Base-by-base conservation (phyloP, 2,113 vertebrate genomes). In the Phocoena phocoena region DNA sequence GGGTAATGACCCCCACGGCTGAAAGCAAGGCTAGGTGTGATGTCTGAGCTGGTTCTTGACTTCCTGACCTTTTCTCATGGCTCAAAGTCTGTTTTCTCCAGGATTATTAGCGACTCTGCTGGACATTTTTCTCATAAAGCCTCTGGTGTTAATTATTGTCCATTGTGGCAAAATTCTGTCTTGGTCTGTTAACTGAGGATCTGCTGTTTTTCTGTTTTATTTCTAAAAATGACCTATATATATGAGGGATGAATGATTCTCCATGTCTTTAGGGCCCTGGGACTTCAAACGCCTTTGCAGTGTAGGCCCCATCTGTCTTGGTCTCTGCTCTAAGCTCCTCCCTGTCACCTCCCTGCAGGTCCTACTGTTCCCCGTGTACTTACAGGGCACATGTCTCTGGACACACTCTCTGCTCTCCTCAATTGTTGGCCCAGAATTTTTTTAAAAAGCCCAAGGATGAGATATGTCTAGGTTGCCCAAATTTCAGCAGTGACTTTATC, bases 311-410 rank as follows among this genome's bases (percentile, higher is more conserved):
- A 0, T 44, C 58, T 73, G 13, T 18, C 68, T 10, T 2, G 50
- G 26, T 4, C 58, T 33, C 38, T 6, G 84, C 65, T 62, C 50
- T 14, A 8, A 55, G 71, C 53, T 7, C 15, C 70, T 4, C 6
- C n/a, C 41, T 0, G 4, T 36, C 50, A 1, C 31, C 11, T 0
- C 11, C 31, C 63, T 11, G 65, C 8, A 23, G 1, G 4, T 14
- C 47, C 62, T 9, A 0, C 47, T 50, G 8, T 6, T 26, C 6
- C 31, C 6, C 0, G 10, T 26, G n/a, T 17, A 1, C 15, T 6
- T 23, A 25, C 2, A 25, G 47, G 25, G n/a, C 2, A 3, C 6
- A 2, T 3, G 41, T n/a, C 28, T 23, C 23, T 15, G 25, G 0
- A 2, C 12, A 28, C 15, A 0, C 41, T 21, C 28, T 18, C 33